These are phyloP conservation scores for Turnix velox DNA, from an alignment of 2,113 vertebrate species.

Conservation along the genomic window DNA sequence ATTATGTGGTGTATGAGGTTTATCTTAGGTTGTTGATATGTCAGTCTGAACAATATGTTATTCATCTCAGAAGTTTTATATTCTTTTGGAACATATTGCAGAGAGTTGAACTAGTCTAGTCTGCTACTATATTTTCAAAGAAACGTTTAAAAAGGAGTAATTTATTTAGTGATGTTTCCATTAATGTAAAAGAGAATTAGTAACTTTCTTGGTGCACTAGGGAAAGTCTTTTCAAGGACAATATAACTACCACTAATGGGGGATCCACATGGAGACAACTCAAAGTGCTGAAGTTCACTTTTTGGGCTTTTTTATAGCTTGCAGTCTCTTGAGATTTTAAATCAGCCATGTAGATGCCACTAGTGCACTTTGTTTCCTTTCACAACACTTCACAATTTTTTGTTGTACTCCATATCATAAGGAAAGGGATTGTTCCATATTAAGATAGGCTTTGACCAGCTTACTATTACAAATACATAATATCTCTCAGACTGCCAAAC, in stretches of 20 bases:
- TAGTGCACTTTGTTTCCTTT: not conserved
- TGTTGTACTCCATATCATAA: fast-evolving
- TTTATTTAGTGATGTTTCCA: not conserved
- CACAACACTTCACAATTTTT: not conserved
- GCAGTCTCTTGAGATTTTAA: not conserved
- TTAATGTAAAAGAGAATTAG: not conserved
- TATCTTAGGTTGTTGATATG: not conserved
- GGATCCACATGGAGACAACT: not conserved
- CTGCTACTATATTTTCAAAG: not conserved
- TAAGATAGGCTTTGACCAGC: not conserved
- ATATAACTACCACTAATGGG: not conserved
- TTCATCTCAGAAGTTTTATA: not conserved
- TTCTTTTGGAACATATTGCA: not conserved
- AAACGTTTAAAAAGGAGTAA: not conserved
- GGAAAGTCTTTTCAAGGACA: not conserved
- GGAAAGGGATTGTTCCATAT: not conserved
- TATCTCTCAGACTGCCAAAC: not conserved
- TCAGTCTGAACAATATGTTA: not conserved
- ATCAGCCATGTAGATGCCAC: not conserved
- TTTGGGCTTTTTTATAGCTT: not conserved
- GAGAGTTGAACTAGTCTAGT: not conserved
- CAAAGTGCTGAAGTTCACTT: not conserved
- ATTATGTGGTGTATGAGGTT: not conserved
- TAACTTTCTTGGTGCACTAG: not conserved
- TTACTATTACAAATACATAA: not conserved